Conservation (phyloP, 2,888 invertebrate species). For the Platycheirus albimanus region DNA sequence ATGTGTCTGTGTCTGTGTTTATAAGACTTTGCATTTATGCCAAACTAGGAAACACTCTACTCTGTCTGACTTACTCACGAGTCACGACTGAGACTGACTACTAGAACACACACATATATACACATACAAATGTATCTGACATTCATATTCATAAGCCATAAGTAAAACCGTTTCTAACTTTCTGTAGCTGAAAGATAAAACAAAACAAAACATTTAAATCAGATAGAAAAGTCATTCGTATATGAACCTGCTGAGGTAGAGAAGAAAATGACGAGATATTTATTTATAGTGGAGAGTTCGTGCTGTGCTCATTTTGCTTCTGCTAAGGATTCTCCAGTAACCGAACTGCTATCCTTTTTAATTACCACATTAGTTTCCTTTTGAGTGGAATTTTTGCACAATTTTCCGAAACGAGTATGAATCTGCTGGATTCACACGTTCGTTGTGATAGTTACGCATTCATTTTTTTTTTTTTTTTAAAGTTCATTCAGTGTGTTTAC, state of each 20-base stretch:
- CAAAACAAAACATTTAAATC: conserved; percentile 25
- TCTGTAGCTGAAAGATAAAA: conserved; percentile 10
- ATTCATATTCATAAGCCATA: background rate
- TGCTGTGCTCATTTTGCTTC: too few species aligned
- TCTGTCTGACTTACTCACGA: conserved; percentile 18
- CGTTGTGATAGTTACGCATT: background rate
- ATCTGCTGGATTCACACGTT: background rate
- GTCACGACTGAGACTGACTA: background rate
- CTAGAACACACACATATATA: too few species aligned
- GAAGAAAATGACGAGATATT: too few species aligned
- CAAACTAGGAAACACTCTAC: conserved; percentile 13
- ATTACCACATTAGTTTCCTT: conserved; percentile 50
- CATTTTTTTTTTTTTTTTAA: background rate
- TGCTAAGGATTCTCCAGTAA: too few species aligned
- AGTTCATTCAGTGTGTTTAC: background rate
- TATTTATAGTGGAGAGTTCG: too few species aligned
- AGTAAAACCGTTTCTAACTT: background rate
- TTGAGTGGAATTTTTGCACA: conserved; percentile 39
- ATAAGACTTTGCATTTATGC: conserved; percentile 53
- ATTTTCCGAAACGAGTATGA: conserved; percentile 28
- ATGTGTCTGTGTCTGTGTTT: conserved; percentile 11
- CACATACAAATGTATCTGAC: background rate
- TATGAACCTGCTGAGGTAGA: too few species aligned
- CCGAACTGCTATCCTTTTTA: too few species aligned
- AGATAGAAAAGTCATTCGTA: conserved; percentile 56